Percentiles rank a stretch among this genome's conserved stretches.
These are phyloP conservation scores for Peromyscus melanophrys DNA, from an alignment of 2,797 vertebrate species.

Conservation along the genomic window DNA sequence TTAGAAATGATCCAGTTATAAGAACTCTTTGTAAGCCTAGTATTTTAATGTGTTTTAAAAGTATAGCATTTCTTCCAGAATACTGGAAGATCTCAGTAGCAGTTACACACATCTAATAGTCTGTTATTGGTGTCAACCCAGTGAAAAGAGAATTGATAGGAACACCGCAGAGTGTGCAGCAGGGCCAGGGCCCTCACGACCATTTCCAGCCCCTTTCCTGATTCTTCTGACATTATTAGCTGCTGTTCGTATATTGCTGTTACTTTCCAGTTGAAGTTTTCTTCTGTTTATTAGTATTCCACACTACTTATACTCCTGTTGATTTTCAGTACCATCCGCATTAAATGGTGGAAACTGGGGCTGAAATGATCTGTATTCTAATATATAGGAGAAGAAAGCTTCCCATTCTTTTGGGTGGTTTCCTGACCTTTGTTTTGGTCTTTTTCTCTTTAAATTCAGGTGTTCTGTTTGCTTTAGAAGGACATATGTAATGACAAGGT, in stretches of 20 bases:
- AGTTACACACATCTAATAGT: background rate
- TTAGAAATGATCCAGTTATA: slow-evolving; percentile 42
- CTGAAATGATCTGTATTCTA: slow-evolving; percentile 18
- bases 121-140: background rate
- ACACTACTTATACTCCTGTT: slow-evolving; percentile 18
- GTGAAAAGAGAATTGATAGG: slow-evolving; percentile 27
- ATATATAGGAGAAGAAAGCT: slow-evolving; percentile 58
- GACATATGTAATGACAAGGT: slow-evolving; percentile 51
- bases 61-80: slow-evolving; percentile 21
- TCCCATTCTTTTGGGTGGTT: slow-evolving; percentile 62
- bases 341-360: slow-evolving; percentile 36
- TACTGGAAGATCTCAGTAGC: slow-evolving; percentile 54
- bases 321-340: slow-evolving; percentile 41
- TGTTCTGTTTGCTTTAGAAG: slow-evolving; percentile 75
- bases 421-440: slow-evolving; percentile 57
- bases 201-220: background rate
- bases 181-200: background rate
- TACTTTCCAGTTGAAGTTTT: slow-evolving; percentile 60
- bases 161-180: background rate
- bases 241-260: slow-evolving; percentile 40
- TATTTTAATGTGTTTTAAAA: slow-evolving; percentile 62
- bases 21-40: slow-evolving; percentile 55
- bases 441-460: slow-evolving; percentile 69
- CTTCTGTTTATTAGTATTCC: slow-evolving; percentile 63
- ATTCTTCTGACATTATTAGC: slow-evolving; percentile 8